These are phyloP conservation scores for Glossophaga mutica DNA, from an alignment of 2,797 vertebrate species.

Conservation along the genomic window DNA sequence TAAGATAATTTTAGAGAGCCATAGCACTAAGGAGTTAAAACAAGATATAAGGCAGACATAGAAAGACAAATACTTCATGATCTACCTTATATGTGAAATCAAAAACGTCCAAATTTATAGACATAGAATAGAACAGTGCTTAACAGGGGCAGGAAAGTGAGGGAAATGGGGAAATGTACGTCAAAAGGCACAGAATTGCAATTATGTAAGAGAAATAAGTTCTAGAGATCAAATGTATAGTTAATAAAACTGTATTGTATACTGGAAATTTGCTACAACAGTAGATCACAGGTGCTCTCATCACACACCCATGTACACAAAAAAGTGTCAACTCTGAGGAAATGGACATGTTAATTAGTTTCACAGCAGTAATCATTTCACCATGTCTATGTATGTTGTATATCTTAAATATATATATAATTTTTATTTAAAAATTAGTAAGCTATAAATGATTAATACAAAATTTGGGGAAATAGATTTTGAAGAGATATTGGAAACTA, in stretches of 20 bases:
- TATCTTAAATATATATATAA: neutral
- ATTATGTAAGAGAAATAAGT: neutral
- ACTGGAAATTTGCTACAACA: neutral
- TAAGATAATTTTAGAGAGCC: neutral
- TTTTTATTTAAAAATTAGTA: neutral
- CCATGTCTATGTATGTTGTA: neutral
- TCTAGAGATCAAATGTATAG: neutral
- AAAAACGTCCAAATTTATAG: neutral
- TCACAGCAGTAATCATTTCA: neutral
- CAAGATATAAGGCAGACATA: neutral
- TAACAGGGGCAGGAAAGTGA: neutral
- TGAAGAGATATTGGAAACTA: neutral
- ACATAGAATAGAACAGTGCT: neutral
- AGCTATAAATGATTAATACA: neutral
- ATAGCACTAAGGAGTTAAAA: neutral
- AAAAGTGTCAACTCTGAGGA: neutral
- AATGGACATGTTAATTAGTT: neutral
- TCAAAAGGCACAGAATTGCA: neutral
- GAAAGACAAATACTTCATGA: neutral
- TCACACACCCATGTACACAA: neutral
- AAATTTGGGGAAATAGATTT: neutral
- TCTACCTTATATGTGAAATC: neutral
- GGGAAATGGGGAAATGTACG: neutral
- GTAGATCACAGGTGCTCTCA: neutral
- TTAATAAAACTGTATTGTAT: neutral